Evolutionary conservation across 2,797 vertebrate genomes (phyloP).

Genomic region (Liparis tanakae): DNA sequence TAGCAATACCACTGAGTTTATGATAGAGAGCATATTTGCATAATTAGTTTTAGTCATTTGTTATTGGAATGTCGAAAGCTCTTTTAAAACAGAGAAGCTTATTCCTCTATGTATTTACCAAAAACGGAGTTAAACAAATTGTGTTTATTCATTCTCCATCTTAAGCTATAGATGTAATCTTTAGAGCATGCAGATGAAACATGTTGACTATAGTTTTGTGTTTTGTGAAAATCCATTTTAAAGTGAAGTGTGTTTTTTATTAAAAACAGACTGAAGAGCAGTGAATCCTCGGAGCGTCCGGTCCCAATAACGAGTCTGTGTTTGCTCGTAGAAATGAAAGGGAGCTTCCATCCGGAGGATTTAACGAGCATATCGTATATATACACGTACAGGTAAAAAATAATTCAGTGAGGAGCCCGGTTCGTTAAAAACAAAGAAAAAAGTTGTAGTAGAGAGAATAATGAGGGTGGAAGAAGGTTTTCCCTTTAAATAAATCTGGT

Average conservation of each 20-base stretch:
- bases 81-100: not conserved
- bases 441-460: conserved; percentile 4
- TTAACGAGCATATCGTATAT: not conserved
- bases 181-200: not conserved
- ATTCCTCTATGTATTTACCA: not conserved
- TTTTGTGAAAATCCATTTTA: too few species aligned
- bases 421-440: conserved; percentile 1
- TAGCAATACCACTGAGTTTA: not conserved
- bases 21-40: not conserved
- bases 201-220: not conserved
- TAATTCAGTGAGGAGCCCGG: not conserved
- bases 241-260: not conserved
- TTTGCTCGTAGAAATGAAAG: conserved; percentile 1
- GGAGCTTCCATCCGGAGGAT: conserved; percentile 1
- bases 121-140: conserved; percentile 1
- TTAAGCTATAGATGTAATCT: not conserved
- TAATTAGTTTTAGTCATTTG: not conserved
- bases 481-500: conserved; percentile 27
- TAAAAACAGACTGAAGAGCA: not conserved
- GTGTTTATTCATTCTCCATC: not conserved
- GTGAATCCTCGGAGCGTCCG: not conserved
- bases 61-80: not conserved
- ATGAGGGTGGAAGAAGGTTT: conserved; percentile 1
- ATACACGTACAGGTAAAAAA: conserved; percentile 10
- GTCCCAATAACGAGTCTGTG: not conserved